phyloP scores from a whole-genome alignment of 2,888 invertebrate genomes.

The Macroteleia sp. region DNA sequence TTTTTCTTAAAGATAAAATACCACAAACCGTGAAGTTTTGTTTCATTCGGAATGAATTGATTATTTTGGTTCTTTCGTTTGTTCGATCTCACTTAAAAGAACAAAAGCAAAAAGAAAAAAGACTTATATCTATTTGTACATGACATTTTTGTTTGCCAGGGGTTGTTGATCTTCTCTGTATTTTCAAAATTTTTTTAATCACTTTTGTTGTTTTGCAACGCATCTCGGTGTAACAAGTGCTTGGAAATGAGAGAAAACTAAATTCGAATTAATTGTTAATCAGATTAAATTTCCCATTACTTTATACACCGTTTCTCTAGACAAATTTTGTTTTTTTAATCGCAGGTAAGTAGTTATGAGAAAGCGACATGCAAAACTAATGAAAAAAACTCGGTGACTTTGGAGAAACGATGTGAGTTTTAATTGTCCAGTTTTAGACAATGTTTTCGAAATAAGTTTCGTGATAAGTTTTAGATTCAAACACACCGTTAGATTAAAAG shows the following conservation, averaged over 20 bases:
- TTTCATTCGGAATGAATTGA: conserved; percentile 20
- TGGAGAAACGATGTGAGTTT: conserved; percentile 38
- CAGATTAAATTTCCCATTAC: conserved; percentile 18
- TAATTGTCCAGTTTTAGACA: too few species aligned
- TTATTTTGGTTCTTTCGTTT: conserved; percentile 18
- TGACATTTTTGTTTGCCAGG: conserved; percentile 74
- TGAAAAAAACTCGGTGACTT: conserved; percentile 41
- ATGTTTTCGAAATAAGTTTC: too few species aligned
- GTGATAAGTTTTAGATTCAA: conserved; percentile 41
- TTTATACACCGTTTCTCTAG: conserved; percentile 26
- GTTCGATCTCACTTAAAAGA: conserved; percentile 5
- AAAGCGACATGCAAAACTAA: conserved; percentile 2
- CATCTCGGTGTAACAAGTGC: conserved; percentile 29
- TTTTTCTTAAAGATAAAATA: conserved; percentile 65
- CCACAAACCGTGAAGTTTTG: conserved; percentile 34
- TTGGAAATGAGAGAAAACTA: too few species aligned
- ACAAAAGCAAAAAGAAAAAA: too few species aligned
- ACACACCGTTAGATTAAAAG: conserved; percentile 45
- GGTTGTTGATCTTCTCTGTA: conserved; percentile 82
- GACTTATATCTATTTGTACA: too few species aligned
- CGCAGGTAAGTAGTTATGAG: conserved; percentile 27
- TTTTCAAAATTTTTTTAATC: conserved; percentile 54
- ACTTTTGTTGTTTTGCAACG: conserved; percentile 20
- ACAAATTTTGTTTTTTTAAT: conserved; percentile 10
- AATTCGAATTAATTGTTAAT: not conserved